These are phyloP conservation scores for Hydropsyche tenuis DNA, from an alignment of 1,140 invertebrate genomes.

Conservation along the genomic window DNA sequence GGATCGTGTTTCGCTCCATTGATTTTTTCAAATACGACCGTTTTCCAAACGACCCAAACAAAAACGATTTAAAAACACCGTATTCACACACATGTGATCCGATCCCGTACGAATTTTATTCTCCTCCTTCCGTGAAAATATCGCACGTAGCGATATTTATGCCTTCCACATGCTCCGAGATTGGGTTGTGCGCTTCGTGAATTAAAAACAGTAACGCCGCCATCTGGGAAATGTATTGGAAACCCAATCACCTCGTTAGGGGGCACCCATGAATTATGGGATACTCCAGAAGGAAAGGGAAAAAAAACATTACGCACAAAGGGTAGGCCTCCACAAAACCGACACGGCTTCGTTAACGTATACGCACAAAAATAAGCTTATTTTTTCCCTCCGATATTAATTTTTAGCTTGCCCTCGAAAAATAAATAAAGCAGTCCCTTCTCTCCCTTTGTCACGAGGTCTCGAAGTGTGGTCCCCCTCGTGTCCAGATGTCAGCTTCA, in stretches of 20 bases:
- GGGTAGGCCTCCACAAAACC: not conserved
- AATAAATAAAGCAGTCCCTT: not conserved
- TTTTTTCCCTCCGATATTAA: not conserved
- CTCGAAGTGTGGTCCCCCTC: not conserved
- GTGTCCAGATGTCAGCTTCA: not conserved
- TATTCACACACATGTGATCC: no score
- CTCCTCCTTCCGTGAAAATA: not conserved
- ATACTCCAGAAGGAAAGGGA: not conserved
- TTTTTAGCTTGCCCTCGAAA: conserved; percentile 4
- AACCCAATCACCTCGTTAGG: conserved; percentile 36
- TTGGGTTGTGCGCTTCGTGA: conserved; percentile 1
- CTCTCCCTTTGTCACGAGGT: not conserved
- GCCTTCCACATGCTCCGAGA: not conserved
- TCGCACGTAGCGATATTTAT: not conserved
- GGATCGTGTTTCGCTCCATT: no score
- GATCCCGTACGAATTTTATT: not conserved
- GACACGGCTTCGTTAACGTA: not conserved
- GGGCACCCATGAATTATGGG: conserved; percentile 24
- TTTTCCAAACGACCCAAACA: no score
- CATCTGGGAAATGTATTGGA: conserved; percentile 38
- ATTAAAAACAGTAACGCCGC: conserved; percentile 30
- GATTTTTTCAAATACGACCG: no score
- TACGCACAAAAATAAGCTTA: no score
- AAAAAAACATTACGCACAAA: conserved; percentile 26
- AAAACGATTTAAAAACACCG: no score